Conservation (phyloP, 2,888 invertebrate genomes). For the Dorcus parallelipipedus region DNA sequence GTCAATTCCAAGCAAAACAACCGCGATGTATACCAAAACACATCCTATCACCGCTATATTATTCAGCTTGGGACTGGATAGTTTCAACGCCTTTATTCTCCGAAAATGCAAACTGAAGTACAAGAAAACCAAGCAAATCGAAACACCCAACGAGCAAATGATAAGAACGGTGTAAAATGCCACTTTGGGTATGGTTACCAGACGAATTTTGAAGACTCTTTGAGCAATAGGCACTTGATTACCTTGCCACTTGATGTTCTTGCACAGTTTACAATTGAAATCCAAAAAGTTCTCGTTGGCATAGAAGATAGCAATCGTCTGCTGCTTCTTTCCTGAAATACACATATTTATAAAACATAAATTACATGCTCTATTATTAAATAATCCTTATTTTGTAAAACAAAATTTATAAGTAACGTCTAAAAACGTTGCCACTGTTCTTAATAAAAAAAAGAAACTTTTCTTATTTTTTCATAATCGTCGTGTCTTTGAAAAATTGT, state of each 20-base stretch:
- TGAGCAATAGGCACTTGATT: slow-evolving; percentile 79
- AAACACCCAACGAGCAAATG: slow-evolving; percentile 71
- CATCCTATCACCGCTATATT: slow-evolving; percentile 90
- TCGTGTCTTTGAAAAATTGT: no score
- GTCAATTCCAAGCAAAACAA: slow-evolving; percentile 81
- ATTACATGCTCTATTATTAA: no score
- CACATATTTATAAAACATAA: not conserved
- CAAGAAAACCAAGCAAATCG: slow-evolving; percentile 70
- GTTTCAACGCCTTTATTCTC: slow-evolving; percentile 81
- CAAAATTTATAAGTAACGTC: no score
- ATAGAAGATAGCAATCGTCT: slow-evolving; percentile 71
- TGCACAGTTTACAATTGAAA: slow-evolving; percentile 69
- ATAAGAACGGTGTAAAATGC: slow-evolving; percentile 72
- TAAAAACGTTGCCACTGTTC: no score
- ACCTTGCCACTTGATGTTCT: slow-evolving; percentile 67
- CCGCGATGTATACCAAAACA: slow-evolving; percentile 84
- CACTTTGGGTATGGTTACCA: slow-evolving; percentile 73
- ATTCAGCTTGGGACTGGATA: slow-evolving; percentile 88
- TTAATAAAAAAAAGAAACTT: no score
- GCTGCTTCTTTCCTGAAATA: slow-evolving; percentile 63
- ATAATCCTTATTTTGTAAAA: no score
- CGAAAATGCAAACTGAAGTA: slow-evolving; percentile 81
- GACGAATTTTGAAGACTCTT: slow-evolving; percentile 68
- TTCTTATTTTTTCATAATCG: no score
- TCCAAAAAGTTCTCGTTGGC: slow-evolving; percentile 62